Evolutionary conservation across 2,113 vertebrate genomes (phyloP).

Genomic region (Podarcis muralis): DNA sequence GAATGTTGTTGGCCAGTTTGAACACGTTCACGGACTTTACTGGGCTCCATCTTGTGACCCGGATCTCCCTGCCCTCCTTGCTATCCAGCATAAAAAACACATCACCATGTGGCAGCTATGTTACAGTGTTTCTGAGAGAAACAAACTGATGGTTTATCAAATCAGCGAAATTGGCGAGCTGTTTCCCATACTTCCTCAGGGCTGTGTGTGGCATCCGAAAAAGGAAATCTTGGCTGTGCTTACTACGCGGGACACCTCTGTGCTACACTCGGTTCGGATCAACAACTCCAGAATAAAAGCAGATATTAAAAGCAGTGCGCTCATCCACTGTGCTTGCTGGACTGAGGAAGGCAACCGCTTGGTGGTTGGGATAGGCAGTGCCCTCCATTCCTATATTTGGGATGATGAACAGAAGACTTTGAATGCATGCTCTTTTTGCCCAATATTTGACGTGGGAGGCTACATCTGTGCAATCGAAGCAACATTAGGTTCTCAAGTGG

Average conservation of each 20-base stretch:
- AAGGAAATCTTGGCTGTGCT: constrained; percentile 84
- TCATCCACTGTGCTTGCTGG: constrained; percentile 94
- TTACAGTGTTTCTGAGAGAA: constrained; percentile 81
- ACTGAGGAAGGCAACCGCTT: constrained; percentile 89
- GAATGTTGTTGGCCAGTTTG: constrained; percentile 89
- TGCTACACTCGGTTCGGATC: constrained; percentile 83
- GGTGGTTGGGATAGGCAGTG: constrained; percentile 88
- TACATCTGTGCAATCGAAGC: constrained; percentile 84
- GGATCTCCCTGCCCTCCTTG: constrained; percentile 82
- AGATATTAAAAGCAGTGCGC: constrained; percentile 79
- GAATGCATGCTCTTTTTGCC: constrained; percentile 82
- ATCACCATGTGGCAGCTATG: constrained; percentile 90
- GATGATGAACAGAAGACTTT: constrained; percentile 87
- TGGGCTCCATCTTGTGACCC: constrained; percentile 84
- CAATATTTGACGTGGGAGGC: constrained; percentile 87
- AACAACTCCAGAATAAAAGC: constrained; percentile 82
- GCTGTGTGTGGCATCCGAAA: constrained; percentile 91
- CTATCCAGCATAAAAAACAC: constrained; percentile 92
- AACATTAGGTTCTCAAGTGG: constrained; percentile 81
- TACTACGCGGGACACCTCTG: constrained; percentile 84
- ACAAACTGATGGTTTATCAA: constrained; percentile 89
- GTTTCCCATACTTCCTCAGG: constrained; percentile 85
- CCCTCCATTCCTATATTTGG: constrained; percentile 93
- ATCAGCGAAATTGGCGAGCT: constrained; percentile 88
- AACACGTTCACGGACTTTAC: constrained; percentile 88